Conservation (phyloP, 2,113 vertebrate species). For the Columba janthina region DNA sequence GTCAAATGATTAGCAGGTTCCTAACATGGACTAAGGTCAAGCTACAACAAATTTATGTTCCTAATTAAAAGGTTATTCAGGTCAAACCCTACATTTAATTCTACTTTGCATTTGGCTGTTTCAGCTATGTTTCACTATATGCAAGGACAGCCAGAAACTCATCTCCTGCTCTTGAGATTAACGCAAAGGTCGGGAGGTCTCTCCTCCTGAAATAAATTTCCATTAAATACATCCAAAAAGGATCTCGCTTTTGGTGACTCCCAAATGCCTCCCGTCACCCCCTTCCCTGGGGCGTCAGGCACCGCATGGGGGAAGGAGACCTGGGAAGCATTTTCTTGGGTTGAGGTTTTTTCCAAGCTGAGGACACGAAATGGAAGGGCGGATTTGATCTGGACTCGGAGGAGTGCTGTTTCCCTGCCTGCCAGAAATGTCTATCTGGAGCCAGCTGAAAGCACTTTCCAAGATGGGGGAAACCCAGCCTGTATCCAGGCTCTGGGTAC, state of each 20-base stretch:
- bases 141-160: slow-evolving; percentile 9
- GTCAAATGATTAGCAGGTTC: slow-evolving; percentile 54
- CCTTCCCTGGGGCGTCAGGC: background rate
- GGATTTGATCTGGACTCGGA: background rate
- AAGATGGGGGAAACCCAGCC: background rate
- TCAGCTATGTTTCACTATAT: slow-evolving; percentile 53
- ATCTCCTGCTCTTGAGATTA: slow-evolving; percentile 11
- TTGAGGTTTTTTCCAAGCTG: background rate
- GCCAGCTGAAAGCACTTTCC: background rate
- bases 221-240: background rate
- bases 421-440: background rate
- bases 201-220: background rate
- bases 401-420: background rate
- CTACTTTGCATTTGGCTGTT: slow-evolving; percentile 31
- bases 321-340: background rate
- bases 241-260: background rate
- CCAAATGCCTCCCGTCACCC: background rate
- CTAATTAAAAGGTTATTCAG: slow-evolving; percentile 50
- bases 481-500: background rate
- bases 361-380: background rate
- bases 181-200: background rate
- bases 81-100: slow-evolving; percentile 44
- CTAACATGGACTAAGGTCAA: slow-evolving; percentile 49
- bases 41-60: slow-evolving; percentile 47
- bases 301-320: background rate